Evolutionary conservation across 2,113 vertebrate species (phyloP).

Genomic region (Anas platyrhynchos): DNA sequence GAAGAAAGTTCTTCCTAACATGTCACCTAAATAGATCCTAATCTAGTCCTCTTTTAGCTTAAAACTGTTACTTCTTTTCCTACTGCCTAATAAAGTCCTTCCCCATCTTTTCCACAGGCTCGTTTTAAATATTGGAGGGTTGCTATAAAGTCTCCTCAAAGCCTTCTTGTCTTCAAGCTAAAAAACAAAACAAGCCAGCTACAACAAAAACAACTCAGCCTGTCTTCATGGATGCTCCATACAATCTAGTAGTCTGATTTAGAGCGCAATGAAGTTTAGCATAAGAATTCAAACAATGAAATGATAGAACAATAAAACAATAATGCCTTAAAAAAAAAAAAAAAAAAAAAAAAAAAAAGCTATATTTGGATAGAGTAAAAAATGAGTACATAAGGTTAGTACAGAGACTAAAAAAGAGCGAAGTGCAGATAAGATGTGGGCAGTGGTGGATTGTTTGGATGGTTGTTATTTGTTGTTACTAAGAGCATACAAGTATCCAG

Average conservation of each 20-base stretch:
- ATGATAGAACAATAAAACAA: background rate
- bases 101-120: too few relatives aligned
- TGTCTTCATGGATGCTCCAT: too few relatives aligned
- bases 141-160: too few relatives aligned
- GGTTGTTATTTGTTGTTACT: background rate
- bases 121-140: too few relatives aligned
- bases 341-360: background rate
- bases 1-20: too few relatives aligned
- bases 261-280: background rate
- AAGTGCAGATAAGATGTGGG: background rate
- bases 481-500: background rate
- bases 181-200: too few relatives aligned
- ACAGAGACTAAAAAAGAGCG: background rate
- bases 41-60: too few relatives aligned
- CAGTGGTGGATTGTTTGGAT: accelerated
- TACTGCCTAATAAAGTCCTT: too few relatives aligned
- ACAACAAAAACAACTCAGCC: too few relatives aligned
- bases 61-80: too few relatives aligned
- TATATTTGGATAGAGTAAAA: background rate
- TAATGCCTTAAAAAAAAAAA: background rate
- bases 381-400: background rate
- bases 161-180: too few relatives aligned
- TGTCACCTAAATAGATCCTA: too few relatives aligned
- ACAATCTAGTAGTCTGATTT: background rate
- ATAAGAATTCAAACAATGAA: background rate